phyloP scores from a whole-genome alignment of 2,113 vertebrate genomes.

The Atrichornis clamosus region DNA sequence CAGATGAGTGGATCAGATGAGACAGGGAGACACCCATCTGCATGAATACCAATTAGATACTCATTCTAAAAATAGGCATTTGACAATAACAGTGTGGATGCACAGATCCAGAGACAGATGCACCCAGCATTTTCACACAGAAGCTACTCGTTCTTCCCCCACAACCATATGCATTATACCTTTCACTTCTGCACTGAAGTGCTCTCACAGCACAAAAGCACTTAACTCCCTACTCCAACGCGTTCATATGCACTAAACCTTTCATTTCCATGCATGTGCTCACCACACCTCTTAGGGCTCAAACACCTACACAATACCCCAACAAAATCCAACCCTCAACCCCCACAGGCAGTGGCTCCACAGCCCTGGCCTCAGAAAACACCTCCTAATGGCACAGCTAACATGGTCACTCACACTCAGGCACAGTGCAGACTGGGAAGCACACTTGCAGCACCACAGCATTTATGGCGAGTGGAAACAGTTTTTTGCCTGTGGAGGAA shows the following conservation, averaged over 20 bases:
- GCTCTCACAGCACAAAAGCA: neutral
- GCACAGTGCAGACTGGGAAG: neutral
- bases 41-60: conserved; percentile 36
- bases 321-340: neutral
- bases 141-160: neutral
- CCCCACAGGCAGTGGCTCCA: neutral
- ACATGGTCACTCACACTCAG: neutral
- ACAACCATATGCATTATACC: neutral
- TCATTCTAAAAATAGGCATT: conserved; percentile 42
- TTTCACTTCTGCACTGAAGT: neutral
- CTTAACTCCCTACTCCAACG: neutral
- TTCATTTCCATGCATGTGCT: neutral
- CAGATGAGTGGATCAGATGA: conserved; percentile 25
- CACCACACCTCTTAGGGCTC: neutral
- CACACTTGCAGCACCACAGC: neutral
- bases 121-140: neutral
- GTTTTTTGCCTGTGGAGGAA: neutral
- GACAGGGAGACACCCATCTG: conserved; percentile 49
- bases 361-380: neutral
- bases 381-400: neutral
- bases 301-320: neutral
- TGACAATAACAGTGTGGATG: conserved; percentile 21
- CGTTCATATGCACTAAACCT: neutral
- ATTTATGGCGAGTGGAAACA: neutral
- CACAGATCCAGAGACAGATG: conserved; percentile 12